Evolutionary conservation across 2,797 vertebrate genomes (phyloP).

Genomic region (Aphelocoma californica): DNA sequence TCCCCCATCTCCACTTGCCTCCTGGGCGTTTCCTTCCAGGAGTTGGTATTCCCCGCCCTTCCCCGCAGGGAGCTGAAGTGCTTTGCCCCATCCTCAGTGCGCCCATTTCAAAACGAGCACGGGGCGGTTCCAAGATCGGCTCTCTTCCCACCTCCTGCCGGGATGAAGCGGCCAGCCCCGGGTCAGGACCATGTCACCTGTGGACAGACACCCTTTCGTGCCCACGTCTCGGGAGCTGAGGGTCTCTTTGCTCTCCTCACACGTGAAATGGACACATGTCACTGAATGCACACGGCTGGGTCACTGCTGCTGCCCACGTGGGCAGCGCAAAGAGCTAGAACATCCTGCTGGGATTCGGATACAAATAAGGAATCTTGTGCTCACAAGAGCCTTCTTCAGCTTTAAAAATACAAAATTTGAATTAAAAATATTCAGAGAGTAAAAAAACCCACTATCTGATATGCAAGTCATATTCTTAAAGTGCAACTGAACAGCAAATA

Average conservation of each 20-base stretch:
- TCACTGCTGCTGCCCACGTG: neutral
- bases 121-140: neutral
- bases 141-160: neutral
- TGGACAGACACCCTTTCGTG: neutral
- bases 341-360: conserved; percentile 22
- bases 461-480: conserved; percentile 55
- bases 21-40: neutral
- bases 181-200: fast-evolving
- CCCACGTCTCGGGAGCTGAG: neutral
- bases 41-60: neutral
- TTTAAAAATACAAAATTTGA: conserved; percentile 61
- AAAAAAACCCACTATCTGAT: conserved; percentile 55
- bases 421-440: conserved; percentile 54
- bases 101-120: neutral
- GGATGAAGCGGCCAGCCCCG: neutral
- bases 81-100: neutral
- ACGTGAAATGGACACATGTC: fast-evolving
- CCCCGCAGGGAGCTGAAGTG: neutral
- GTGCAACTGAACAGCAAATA: conserved; percentile 55
- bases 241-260: neutral
- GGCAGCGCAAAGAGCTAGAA: neutral
- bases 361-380: conserved; percentile 40
- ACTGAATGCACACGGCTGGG: neutral
- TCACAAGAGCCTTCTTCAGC: conserved; percentile 38
- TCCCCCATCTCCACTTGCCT: neutral